A percentile compares a stretch with the other conserved stretches of the same genome.
phyloP scores from a whole-genome alignment of 2,797 vertebrate species.

The Melanotaenia boesemani region DNA sequence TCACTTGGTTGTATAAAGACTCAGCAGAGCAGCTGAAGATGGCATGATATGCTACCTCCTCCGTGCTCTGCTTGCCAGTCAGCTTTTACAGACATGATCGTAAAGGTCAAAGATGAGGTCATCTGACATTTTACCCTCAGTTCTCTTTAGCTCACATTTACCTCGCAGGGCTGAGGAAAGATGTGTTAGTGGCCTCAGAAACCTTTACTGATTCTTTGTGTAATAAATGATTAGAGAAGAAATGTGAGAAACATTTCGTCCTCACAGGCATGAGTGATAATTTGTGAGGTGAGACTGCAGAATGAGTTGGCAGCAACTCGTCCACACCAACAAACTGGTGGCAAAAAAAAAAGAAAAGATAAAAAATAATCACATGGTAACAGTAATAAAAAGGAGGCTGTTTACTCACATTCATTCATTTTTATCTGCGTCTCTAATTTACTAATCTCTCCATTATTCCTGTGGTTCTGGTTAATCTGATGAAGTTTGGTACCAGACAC shows the following conservation, averaged over 20 bases:
- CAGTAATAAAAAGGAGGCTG: slow-evolving; percentile 5
- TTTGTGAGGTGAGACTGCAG: slow-evolving; percentile 52
- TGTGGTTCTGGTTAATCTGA: background rate
- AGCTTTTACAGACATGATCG: slow-evolving; percentile 20
- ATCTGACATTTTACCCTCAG: slow-evolving; percentile 16
- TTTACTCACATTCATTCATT: background rate
- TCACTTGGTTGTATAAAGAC: slow-evolving; percentile 2
- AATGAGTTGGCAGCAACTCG: slow-evolving; percentile 23
- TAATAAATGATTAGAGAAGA: slow-evolving; percentile 24
- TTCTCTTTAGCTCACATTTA: background rate
- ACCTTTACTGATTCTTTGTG: slow-evolving; percentile 29
- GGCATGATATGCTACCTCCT: background rate
- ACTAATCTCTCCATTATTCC: background rate
- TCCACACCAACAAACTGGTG: slow-evolving; percentile 7
- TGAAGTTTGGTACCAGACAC: background rate
- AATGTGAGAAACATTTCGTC: slow-evolving; percentile 36
- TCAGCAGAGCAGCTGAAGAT: background rate
- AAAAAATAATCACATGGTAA: background rate
- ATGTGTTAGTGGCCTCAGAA: background rate
- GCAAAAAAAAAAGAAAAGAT: background rate
- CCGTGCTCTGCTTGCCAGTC: slow-evolving; percentile 4
- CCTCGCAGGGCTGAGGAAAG: background rate
- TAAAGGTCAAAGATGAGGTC: slow-evolving; percentile 24
- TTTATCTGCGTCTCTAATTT: background rate
- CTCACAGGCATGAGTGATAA: slow-evolving; percentile 49